A percentile compares a stretch with the other conserved stretches of the same genome.
Conservation (phyloP, 2,797 vertebrate species). For the Epinephelus malabaricus region DNA sequence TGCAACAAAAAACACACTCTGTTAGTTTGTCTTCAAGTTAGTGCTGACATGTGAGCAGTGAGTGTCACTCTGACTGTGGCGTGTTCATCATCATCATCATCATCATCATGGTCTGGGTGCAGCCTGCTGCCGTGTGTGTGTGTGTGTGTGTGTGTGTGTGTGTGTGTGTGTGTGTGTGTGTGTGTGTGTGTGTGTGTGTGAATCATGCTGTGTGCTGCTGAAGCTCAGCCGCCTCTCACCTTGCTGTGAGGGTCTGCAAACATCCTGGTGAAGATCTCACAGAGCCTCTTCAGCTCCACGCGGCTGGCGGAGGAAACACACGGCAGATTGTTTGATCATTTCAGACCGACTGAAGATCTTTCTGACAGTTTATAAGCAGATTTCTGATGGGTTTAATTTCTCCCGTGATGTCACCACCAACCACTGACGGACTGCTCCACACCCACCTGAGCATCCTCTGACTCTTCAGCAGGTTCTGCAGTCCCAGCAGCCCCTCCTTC, state of each 20-base stretch:
- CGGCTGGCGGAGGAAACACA: slow-evolving; percentile 82
- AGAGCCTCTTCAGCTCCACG: slow-evolving; percentile 94
- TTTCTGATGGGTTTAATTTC: too few relatives aligned
- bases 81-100: too few relatives aligned
- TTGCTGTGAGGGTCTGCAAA: slow-evolving; percentile 98
- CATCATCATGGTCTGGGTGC: too few relatives aligned
- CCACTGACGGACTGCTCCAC: too few relatives aligned
- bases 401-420: too few relatives aligned
- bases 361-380: too few relatives aligned
- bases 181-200: too few relatives aligned
- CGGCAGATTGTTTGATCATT: neutral
- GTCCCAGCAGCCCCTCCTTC: slow-evolving; percentile 94
- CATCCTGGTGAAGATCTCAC: slow-evolving; percentile 98
- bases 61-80: neutral
- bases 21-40: slow-evolving; percentile 74
- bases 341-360: too few relatives aligned
- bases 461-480: slow-evolving; percentile 93
- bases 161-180: too few relatives aligned
- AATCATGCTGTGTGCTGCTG: neutral
- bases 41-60: slow-evolving; percentile 20
- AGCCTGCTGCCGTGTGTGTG: too few relatives aligned
- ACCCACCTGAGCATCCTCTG: slow-evolving; percentile 91
- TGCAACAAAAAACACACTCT: slow-evolving; percentile 89
- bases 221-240: slow-evolving; percentile 79
- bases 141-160: too few relatives aligned